Base-by-base conservation (phyloP, 2,888 invertebrate species). In the Busseola fusca region DNA sequence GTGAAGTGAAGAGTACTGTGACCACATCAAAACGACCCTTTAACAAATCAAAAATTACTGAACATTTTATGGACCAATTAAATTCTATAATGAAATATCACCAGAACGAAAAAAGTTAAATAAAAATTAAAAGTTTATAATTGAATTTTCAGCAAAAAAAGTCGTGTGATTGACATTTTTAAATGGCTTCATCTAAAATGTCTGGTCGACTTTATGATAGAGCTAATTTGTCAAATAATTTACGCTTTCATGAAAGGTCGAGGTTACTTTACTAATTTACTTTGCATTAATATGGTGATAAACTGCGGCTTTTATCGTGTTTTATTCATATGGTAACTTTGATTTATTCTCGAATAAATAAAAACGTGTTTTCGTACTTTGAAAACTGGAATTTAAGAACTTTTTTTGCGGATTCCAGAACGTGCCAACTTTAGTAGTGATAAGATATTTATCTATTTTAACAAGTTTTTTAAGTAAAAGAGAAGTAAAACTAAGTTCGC, bases 151-250 rank as follows among this genome's bases (percentile, higher is more conserved):
- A 21, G 14, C n/a, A 37, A 68, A 69, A 60, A 69, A 34, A 34
- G 34, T 54, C 18, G 37, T 40, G 34, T 58, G 50, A 64, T 69
- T 50, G 57, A 58, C 68, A 56, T 52, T 50, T 64, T 18, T 16
- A 60, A 75, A 58, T 54, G 66, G 34, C 60, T 57, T 69, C 60
- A 78, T 59, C 12, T 69, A 80, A 72, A 63, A 54, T 25, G 12
- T 64, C 40, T 9, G 59, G 48, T 69, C 78, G 45, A 69, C 34
- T 70, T 69, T 69, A 12, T 16, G 58, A 62, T 73, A 57, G 63
- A 42, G 65, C 62, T 69, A 81, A 81, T 81, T 81, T 73, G 54
- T 68, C 75, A 70, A 69, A 69, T 69, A 58, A 77, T 71, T 80
- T 54, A n/a, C 10, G 27, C 12, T 65, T n/a, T 4, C 16, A 50